Base-by-base conservation (phyloP, 2,888 invertebrate species). In the Brachylomia viminalis region DNA sequence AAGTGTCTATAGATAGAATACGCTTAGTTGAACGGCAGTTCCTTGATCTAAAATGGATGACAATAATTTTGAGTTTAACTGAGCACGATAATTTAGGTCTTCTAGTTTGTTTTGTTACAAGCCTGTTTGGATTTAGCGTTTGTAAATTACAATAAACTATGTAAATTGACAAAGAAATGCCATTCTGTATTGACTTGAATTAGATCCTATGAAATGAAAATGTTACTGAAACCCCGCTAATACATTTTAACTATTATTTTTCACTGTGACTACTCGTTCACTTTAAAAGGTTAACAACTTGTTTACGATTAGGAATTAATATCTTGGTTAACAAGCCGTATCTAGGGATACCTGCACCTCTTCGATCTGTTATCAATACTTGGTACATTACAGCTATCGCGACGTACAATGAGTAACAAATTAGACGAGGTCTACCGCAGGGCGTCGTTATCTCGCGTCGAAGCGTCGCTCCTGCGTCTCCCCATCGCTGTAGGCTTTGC, bases 391-490 rank as follows among this genome's bases (percentile, higher is more conserved):
- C 87, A 91, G 91, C 92, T 95, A 95, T 95, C 93, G 90, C 88
- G 86, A 90, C 89, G 86, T 89, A 91, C 93, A 93, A 94, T 94
- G 93, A 93, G 93, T 93, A 93, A 95, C 95, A 94, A 95, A 95
- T 94, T 93, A 94, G 91, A 91, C 87, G 90, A 90, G 90, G 90
- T 90, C 91, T 91, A 90, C 91, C 90, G 90, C 91, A 89, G 89
- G 90, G 91, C 77, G 86, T 74, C 80, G 89, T 92, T 93, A 93
- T 93, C 92, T 91, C 76, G 86, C 79, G 84, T 70, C 89, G 88
- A 86, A 87, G 88, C 89, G 89, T 89, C 88, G 87, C 86, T 89
- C 82, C 86, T 86, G 88, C 88, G 87, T 84, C 86, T 86, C 90
- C 90, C 89, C 91, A 86, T 86, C 79, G 88, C 86, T 89, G 88